Base-by-base conservation (phyloP, 2,113 vertebrate genomes). In the Xenopus laevis region DNA sequence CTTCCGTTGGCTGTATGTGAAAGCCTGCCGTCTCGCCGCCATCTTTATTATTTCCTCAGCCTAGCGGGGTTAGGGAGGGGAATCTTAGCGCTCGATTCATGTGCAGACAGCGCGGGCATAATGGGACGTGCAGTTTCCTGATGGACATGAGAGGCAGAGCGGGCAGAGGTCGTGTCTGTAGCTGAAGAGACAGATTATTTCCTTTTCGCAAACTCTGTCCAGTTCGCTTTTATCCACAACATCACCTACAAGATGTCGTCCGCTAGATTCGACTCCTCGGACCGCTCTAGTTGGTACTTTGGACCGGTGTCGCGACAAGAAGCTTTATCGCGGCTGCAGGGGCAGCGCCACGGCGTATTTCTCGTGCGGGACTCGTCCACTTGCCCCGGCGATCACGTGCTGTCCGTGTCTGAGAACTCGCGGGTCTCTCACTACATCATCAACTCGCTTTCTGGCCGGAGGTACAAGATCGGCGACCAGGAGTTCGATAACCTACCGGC, bases 401-500 rank as follows among this genome's bases (percentile, higher is more conserved):
- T 99, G 73, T 99, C 97, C 0, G 97, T 99, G 65, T 98, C 96
- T 0, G 97, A 99, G 84, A 99, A 99, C 89, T 95, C 95, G 71
- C 94, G 96, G 67, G 97, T 99, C 61, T 99, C 97, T 23, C 97
- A 99, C 90, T 99, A 99, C 88, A 99, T 99, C 84, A 98, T 99
- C 81, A 98, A 98, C 86, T 98, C 95, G 8, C 81, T 98, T 83
- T 93, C 96, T 74, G 95, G 89, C 86, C 94, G 96, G 84, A 95
- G 93, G 88, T 98, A 96, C 77, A 98, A 98, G 87, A 99, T 98
- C 74, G 97, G 97, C 5, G 97, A 99, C 81, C 97, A 98, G 80
- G 97, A 99, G 83, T 99, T 99, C 69, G 96, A 98, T 3, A 89
- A 95, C 78, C 89, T 99, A 71, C 88, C 96, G 0, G 94, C 94